phyloP scores from a whole-genome alignment of 2,888 invertebrate genomes.

The Plebejus anna region DNA sequence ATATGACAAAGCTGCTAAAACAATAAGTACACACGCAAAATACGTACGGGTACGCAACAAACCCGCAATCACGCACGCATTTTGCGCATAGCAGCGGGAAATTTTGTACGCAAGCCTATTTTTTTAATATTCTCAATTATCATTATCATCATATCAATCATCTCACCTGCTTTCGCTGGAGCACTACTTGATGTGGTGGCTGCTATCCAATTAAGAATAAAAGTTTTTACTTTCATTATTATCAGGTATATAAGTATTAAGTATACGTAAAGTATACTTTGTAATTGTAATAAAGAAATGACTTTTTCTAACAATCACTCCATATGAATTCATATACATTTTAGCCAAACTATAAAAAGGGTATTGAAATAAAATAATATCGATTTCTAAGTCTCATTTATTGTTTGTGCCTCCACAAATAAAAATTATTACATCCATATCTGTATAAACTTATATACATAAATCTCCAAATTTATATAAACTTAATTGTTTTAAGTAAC shows the following conservation, averaged over 20 bases:
- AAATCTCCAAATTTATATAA: constrained; percentile 8
- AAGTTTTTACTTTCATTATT: neutral
- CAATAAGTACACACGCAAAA: neutral
- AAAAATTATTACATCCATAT: constrained; percentile 11
- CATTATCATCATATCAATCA: constrained; percentile 49
- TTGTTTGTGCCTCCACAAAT: constrained; percentile 16
- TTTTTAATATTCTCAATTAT: neutral
- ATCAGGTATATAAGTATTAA: too few relatives aligned
- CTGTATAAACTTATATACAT: constrained; percentile 25
- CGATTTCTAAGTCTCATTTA: constrained; percentile 8
- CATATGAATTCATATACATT: neutral
- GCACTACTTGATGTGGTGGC: constrained; percentile 67
- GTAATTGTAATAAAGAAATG: neutral
- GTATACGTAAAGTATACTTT: constrained; percentile 40
- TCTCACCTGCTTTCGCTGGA: constrained; percentile 75
- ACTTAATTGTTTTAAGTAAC: constrained; percentile 24
- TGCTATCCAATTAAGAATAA: constrained; percentile 60
- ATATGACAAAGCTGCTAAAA: neutral
- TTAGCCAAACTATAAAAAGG: neutral
- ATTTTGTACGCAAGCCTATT: neutral
- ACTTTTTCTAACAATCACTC: neutral
- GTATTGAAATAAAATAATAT: constrained; percentile 27
- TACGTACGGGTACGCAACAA: neutral
- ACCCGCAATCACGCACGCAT: neutral
- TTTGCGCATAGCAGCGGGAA: neutral